A percentile compares a stretch with the other conserved stretches of the same genome.
These are phyloP conservation scores for Myotis planiceps DNA, from an alignment of 2,797 vertebrate species.

Conservation along the genomic window DNA sequence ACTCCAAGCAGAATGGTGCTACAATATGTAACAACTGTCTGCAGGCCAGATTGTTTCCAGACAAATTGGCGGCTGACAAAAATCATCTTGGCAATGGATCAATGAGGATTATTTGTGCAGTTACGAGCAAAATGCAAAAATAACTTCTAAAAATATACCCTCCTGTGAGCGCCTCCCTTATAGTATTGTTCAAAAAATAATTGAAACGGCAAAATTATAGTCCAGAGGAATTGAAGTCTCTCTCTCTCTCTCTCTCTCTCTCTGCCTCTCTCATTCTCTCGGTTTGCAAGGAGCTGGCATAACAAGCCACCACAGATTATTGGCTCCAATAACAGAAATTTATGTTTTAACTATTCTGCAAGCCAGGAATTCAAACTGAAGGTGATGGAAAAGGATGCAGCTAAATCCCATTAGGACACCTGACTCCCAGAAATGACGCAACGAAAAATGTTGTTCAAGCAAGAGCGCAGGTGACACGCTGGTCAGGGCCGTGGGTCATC, in stretches of 20 bases:
- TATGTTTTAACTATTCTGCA: neutral
- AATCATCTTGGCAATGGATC: neutral
- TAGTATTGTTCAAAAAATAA: constrained; percentile 2
- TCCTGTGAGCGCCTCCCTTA: neutral
- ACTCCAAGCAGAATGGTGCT: constrained; percentile 10
- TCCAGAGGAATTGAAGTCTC: neutral
- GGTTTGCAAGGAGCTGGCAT: neutral
- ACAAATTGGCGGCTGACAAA: neutral
- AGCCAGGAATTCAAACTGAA: neutral
- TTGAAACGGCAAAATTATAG: neutral
- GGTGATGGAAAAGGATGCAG: neutral
- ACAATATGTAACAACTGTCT: neutral
- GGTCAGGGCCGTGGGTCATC: neutral
- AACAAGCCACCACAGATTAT: neutral
- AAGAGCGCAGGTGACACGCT: neutral
- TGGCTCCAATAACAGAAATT: neutral
- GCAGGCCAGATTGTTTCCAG: neutral
- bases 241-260: neutral
- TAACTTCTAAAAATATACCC: neutral
- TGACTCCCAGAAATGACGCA: neutral
- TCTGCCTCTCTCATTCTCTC: neutral
- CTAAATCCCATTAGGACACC: neutral
- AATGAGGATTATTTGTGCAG: neutral
- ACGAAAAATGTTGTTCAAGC: neutral
- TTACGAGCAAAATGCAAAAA: neutral